Conservation (phyloP, 2,797 vertebrate species). For the Pseudotriccus pelzelni region DNA sequence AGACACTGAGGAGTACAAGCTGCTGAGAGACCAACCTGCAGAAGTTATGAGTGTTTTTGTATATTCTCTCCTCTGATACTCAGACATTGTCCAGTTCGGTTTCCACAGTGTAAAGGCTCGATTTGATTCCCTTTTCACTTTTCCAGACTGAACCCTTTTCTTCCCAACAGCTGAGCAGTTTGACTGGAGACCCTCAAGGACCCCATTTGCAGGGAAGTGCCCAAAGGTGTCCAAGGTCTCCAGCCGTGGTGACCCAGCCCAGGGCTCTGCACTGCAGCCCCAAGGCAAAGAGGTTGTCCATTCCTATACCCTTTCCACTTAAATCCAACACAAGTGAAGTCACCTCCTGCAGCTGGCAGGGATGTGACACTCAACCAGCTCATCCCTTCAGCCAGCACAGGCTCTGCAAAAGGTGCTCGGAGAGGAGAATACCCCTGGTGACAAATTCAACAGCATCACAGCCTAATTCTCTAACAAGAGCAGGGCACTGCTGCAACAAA, state of each 20-base stretch:
- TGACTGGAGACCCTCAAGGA: neutral
- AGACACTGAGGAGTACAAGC: neutral
- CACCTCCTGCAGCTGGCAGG: neutral
- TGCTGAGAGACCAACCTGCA: neutral
- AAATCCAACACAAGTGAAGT: neutral
- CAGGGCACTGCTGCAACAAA: neutral
- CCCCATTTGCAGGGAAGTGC: neutral
- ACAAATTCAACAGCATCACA: neutral
- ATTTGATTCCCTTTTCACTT: neutral
- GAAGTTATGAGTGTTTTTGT: neutral
- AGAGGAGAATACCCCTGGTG: neutral
- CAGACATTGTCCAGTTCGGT: neutral
- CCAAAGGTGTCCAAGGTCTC: neutral
- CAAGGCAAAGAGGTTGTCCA: neutral
- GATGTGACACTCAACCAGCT: accelerated
- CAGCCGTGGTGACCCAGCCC: accelerated
- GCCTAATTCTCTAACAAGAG: neutral
- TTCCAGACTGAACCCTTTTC: neutral
- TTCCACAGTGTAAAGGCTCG: neutral
- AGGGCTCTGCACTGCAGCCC: neutral
- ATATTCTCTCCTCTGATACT: neutral
- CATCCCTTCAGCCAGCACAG: neutral
- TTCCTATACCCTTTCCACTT: neutral
- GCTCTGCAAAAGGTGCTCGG: neutral
- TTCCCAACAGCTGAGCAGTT: neutral